Base-by-base conservation (phyloP, 1,140 invertebrate species). In the Bombus consobrinus region DNA sequence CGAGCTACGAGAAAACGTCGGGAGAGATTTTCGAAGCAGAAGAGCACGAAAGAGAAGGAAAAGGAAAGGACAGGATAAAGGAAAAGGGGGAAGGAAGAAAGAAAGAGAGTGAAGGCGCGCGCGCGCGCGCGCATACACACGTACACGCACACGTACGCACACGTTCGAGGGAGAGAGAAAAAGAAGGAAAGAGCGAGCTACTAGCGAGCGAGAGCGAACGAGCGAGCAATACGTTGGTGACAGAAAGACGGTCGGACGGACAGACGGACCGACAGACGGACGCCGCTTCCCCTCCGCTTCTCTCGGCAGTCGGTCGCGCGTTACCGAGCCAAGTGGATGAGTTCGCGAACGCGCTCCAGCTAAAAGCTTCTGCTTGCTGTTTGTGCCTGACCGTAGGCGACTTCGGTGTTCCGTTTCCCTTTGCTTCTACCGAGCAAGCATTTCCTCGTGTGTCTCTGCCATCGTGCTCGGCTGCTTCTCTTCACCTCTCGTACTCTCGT, bases 241-340 rank as follows among this genome's bases (percentile, higher is more conserved):
- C 88, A 89, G 92, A 92, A 92, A 92, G 91, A 92, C 86, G 86
- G 85, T 82, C 88, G 83, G 71, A 87, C 89, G 28, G 81, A 88
- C 83, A 62, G 88, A 89, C 83, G 43, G 88, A 87, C 85, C 68
- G 85, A 87, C 88, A 86, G 86, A 86, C 91, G 75, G 83, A 81
- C 88, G 91, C 89, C 77, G 86, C 85, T 87, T 88, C 83, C 88
- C 81, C 84, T 79, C 72, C 85, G 86, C 71, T 75, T 71, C 72
- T 75, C 89, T 86, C 81, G 88, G 84, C 88, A 92, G 92, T 93
- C 89, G 90, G 88, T 92, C 88, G 92, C 90, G 92, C 92, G 93
- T 92, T 93, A 88, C 92, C 92, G 91, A 93, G 89, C 92, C 82
- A 90, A 93, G 90, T 94, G 92, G 93, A 93, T 92, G 91, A 92